Conservation (phyloP, 2,113 vertebrate genomes). For the Mastomys coucha region DNA sequence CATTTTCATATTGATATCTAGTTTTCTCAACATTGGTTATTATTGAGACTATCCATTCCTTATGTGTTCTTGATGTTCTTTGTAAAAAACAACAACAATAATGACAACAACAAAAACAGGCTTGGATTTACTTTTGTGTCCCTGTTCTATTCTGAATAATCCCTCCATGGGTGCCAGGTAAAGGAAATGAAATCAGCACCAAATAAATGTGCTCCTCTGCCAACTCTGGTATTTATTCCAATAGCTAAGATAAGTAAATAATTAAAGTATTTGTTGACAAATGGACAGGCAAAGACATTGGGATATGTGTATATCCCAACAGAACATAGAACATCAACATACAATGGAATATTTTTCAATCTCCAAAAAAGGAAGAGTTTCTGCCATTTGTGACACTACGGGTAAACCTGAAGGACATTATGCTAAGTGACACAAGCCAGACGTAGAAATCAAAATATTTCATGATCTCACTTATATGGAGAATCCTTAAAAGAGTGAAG, state of each 20-base stretch:
- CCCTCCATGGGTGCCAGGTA: neutral
- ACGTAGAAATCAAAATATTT: neutral
- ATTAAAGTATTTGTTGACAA: neutral
- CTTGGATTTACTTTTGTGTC: neutral
- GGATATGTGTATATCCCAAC: neutral
- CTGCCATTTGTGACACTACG: neutral
- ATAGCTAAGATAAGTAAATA: neutral
- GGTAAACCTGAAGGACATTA: neutral
- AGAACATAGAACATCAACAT: too few species aligned
- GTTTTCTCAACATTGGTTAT: neutral
- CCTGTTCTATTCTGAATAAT: neutral
- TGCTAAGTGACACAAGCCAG: neutral
- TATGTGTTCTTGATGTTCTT: neutral
- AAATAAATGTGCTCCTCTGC: neutral
- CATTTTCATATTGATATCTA: neutral
- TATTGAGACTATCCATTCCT: neutral
- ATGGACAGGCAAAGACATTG: neutral
- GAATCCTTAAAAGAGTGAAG: neutral
- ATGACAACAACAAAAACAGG: neutral
- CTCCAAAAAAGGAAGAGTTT: neutral
- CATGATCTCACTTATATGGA: neutral
- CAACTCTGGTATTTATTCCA: neutral
- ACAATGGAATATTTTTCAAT: neutral
- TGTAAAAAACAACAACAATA: neutral
- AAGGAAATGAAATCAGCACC: neutral